Conservation (phyloP, 2,113 vertebrate genomes). For the Tetrax tetrax region DNA sequence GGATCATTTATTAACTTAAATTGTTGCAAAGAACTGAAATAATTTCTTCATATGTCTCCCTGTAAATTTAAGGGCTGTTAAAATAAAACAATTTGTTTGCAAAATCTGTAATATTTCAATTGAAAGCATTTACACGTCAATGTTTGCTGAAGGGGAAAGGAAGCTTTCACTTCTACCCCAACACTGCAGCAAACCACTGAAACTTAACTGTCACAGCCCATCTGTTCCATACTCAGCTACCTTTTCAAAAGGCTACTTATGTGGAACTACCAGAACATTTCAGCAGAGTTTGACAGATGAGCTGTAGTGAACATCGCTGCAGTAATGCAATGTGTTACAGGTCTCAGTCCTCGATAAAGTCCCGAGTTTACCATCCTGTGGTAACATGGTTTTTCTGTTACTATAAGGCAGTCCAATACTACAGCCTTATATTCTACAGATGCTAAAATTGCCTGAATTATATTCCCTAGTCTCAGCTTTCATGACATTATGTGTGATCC, state of each 20-base stretch:
- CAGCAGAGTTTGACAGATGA: not conserved
- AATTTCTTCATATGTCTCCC: not conserved
- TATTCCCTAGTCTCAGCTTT: not conserved
- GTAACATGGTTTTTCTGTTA: not conserved
- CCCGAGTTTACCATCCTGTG: not conserved
- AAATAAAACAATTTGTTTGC: not conserved
- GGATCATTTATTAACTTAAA: not conserved
- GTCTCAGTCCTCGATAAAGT: not conserved
- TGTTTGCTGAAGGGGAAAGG: not conserved
- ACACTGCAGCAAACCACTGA: not conserved
- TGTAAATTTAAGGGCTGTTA: not conserved
- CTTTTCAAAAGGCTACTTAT: not conserved
- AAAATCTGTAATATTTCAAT: not conserved
- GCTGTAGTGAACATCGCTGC: not conserved
- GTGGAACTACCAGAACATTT: not conserved
- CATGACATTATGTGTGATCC: not conserved
- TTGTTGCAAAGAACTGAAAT: not conserved
- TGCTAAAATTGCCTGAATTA: not conserved
- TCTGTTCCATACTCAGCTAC: not conserved
- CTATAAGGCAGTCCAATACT: not conserved
- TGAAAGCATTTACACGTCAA: not conserved
- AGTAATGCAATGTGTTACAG: accelerated
- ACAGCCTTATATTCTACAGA: not conserved
- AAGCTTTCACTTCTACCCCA: not conserved
- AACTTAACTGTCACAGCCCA: not conserved